Base-by-base conservation (phyloP, 2,888 invertebrate genomes). In the Sthenelais limicola region DNA sequence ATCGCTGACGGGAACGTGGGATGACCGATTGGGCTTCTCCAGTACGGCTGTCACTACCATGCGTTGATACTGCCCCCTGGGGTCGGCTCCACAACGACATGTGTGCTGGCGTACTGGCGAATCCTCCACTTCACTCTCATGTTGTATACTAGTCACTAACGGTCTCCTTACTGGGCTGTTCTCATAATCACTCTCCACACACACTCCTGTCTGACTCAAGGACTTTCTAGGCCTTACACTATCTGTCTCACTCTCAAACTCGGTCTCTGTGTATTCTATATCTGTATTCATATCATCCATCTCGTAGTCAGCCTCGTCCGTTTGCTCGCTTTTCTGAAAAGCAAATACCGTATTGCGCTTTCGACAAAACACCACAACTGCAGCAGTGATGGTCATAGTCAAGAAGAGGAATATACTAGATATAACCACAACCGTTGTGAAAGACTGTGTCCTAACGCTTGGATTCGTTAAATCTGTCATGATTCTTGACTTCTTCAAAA, bases 291-390 rank as follows among this genome's bases (percentile, higher is more conserved):
- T 73, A 30, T 84, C 82, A 49, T 84, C 82, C 76, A 86, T 75
- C 77, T 85, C 85, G 68, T 82, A 82, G 26, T 82, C 82, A 0
- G 76, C 77, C 18, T 80, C 79, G 68, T 82, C 80, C 49, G 83
- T 83, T 71, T 82, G 80, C 58, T 85, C 84, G 69, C 80, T 80
- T 74, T 82, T 84, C 74, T 82, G 84, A 51, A 82, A 75, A 38
- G 79, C 82, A 73, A 85, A 86, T 28, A 86, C 85, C 0, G 83
- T 77, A 79, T 86, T 86, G 69, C 83, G 83, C 74, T 86, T 86
- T 71, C 81, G 78, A 72, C 85, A 86, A 78, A 85, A 85, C 24
- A 85, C 79, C 21, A 86, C 73, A 7, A 86, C 76, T 3, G 83
- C 80, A 0, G 80, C 80, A 0, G 85, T 82, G 15, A 84, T 76